Evolutionary conservation across 1,140 invertebrate species (phyloP), one percentile per base, ranked within the genome.

Genomic region (Brachionus rotundiformis): DNA sequence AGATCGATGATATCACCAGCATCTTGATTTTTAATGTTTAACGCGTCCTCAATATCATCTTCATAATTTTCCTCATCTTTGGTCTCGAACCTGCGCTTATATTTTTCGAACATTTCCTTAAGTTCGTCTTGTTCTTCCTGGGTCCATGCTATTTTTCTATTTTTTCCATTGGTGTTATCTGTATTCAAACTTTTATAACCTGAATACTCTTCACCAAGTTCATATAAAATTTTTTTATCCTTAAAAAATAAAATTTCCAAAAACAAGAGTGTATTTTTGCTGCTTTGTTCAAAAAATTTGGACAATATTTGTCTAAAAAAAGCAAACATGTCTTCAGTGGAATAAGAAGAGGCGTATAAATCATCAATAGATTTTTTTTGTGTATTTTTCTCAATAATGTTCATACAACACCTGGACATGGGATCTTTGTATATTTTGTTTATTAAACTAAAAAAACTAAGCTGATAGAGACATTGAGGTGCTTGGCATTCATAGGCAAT

Each of bases 361-460:
- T 79, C 76, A 59, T 79, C 76, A 27, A 79, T 79, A 0, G 76
- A 54, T 33, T 63, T 54, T 79, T 79, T 79, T 41, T 63, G 47
- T 6, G 47, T 59, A 8, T n/a, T 59, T 31, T 77, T 77, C 13
- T 79, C 76, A 19, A 79, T 59, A 3, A 79, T 79, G 27, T 79
- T 79, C 76, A 79, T 79, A 4, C 31, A 39, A 31, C 76, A 79
- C 2, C 47, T n/a, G 16, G 76, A 79, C 47, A 79, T 59, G 4
- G 76, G 76, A 63, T 79, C 76, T 23, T 79, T 79, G 25, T 29
- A 79, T 10, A 79, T 79, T 79, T 79, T 79, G 16, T 79, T 63
- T 31, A 79, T 79, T 1, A 79, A 31, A 59, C 59, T 79, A 49
- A 79, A 79, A 33, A 79, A 25, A 25, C 76, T 79, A 13, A 79